Evolutionary conservation across 2,797 vertebrate species (phyloP), one percentile per base, ranked within the genome.

Genomic region (Momotus momota): DNA sequence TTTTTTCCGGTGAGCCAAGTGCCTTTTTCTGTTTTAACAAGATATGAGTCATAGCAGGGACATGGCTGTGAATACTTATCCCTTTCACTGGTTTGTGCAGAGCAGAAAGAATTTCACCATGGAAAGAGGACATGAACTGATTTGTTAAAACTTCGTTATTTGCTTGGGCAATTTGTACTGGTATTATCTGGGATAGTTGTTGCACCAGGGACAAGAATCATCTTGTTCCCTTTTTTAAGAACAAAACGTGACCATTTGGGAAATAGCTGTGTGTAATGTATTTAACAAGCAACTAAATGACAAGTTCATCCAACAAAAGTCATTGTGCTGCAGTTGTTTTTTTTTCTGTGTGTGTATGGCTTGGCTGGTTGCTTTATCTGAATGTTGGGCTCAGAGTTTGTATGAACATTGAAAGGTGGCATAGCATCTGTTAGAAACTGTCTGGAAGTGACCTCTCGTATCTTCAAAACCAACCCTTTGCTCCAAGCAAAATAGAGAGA

Each of bases 11-110:
- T 71, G 65, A 94, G 12, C 80, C 71, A 72, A 88, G 61, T 46
- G 43, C 45, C 20, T 93, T 67, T 85, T 95, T 95, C 80, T 94
- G 86, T 81, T 92, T 77, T 96, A 89, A 95, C 79, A 91, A 91
- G 78, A 49, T 71, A 77, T 95, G 92, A 95, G 79, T 96, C 96
- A 95, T 81, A 70, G 62, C 55, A 88, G 64, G 70, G 77, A 95
- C 60, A n/a, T 85, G 91, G 73, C 70, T 95, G 46, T 90, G 87
- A 86, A 94, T 94, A 95, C 66, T 90, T 94, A 90, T 79, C 10
- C 19, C 62, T 88, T 90, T 93, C 85, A 79, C 77, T 90, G 91
- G 66, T 85, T 67, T 88, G 77, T 60, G 45, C 3, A 5, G 51
- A 88, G 45, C 55, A 95, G 89, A 86, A 96, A 66, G 66, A 94